Evolutionary conservation across 2,888 invertebrate species (phyloP).

Genomic region (Euplagia quadripunctaria): DNA sequence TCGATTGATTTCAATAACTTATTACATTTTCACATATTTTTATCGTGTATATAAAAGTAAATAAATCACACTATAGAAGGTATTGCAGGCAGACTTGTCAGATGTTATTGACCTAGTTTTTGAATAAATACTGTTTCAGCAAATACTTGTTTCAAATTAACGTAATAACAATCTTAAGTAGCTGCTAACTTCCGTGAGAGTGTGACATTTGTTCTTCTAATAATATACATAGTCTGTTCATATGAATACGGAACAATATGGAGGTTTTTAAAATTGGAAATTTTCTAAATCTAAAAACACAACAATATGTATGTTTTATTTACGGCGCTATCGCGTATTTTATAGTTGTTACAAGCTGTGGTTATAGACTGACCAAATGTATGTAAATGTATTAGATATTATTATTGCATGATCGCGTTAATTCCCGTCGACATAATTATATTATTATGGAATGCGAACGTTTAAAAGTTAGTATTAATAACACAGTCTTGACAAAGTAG

Average conservation of each 20-base stretch:
- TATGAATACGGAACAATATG: not conserved
- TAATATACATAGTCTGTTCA: not conserved
- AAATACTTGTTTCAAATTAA: slow-evolving; percentile 1
- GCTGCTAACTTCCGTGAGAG: not conserved
- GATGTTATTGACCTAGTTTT: slow-evolving; percentile 43
- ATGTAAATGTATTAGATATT: too few relatives aligned
- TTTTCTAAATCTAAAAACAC: not conserved
- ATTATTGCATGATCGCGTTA: too few relatives aligned
- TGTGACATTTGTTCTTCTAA: not conserved
- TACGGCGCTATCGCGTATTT: too few relatives aligned
- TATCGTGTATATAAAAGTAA: not conserved
- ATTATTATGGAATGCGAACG: too few relatives aligned
- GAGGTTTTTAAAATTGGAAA: not conserved
- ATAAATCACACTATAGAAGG: not conserved
- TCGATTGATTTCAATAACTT: too few relatives aligned
- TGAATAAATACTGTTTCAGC: slow-evolving; percentile 30
- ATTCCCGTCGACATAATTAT: too few relatives aligned
- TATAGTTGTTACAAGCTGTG: too few relatives aligned
- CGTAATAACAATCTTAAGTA: slow-evolving; percentile 3
- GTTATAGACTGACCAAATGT: too few relatives aligned
- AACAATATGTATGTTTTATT: not conserved
- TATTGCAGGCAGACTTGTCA: slow-evolving; percentile 14
- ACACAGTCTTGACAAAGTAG: too few relatives aligned
- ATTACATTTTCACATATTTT: not conserved
- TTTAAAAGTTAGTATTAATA: too few relatives aligned